Conservation (phyloP, 2,113 vertebrate genomes). For the Ochotona princeps region DNA sequence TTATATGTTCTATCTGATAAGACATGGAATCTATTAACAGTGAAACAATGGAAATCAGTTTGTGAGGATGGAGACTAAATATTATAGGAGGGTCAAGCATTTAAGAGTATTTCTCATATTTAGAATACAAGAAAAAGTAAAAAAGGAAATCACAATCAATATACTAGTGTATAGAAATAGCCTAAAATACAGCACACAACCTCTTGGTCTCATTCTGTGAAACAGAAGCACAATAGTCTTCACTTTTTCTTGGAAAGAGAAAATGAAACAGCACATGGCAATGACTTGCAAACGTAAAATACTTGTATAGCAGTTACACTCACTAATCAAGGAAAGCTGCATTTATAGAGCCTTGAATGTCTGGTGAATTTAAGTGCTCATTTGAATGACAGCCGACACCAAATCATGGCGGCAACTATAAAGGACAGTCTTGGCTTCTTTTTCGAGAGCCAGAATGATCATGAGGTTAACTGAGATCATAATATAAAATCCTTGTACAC, state of each 20-base stretch:
- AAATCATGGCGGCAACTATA: not conserved
- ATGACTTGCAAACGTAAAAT: conserved; percentile 38
- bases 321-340: conserved; percentile 20
- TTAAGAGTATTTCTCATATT: conserved; percentile 1
- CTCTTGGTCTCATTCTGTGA: conserved; percentile 5
- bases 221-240: not conserved
- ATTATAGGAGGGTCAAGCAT: not conserved
- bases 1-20: conserved; percentile 21
- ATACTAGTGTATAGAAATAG: not conserved
- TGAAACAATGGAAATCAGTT: not conserved
- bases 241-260: not conserved
- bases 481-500: not conserved
- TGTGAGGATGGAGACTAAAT: not conserved
- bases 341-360: not conserved
- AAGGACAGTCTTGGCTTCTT: not conserved
- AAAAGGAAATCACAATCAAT: not conserved
- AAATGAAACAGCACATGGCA: conserved; percentile 10
- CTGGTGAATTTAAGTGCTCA: not conserved
- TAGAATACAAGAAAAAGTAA: conserved; percentile 4
- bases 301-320: conserved; percentile 32
- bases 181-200: not conserved
- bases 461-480: conserved; percentile 21
- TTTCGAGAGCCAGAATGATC: not conserved
- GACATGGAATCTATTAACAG: not conserved
- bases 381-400: not conserved